Base-by-base conservation (phyloP, 2,797 vertebrate genomes). In the Oreochromis grahami region DNA sequence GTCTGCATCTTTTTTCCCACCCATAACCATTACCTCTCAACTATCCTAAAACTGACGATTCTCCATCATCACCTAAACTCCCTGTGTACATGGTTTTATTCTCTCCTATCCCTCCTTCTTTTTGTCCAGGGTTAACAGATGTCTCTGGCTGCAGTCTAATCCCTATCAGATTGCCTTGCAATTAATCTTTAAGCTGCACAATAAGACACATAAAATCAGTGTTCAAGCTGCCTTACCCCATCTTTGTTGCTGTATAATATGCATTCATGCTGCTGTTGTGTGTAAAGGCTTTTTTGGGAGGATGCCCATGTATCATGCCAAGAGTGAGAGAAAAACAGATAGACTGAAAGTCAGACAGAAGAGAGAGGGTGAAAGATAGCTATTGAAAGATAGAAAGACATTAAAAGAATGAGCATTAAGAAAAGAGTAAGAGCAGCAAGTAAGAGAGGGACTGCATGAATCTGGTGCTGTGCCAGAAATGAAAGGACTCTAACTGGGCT, bases 101-200 rank as follows among this genome's bases (percentile, higher is more conserved):
- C 29, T 82, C 48, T 41, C 52, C 41, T 55, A 41, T 51, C 51
- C 80, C 51, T 51, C 51, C 43, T 55, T 45, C 17, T 80, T 78
- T 63, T 48, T 86, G 41, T 81, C 83, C 56, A 45, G 74, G 53
- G 63, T 87, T 88, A 88, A 81, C 82, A 90, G 86, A 92, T 93
- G 87, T 86, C 79, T 88, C 84, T 50, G 50, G 58, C 78, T 84
- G 41, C 80, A 81, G 79, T 83, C 80, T 93, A 94, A 94, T 93
- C 91, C 87, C 76, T 78, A 82, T 85, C 84, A 90, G 88, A 94
- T 94, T 92, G 92, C 84, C 79, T 87, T 84, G 83, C 83, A 94
- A 93, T 94, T 91, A 90, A 88, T 90, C 84, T 94, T 81, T 85
- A 88, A 88, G 78, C 34, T 86, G 65, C 56, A 86, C 84, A 86